phyloP scores from a whole-genome alignment of 2,888 invertebrate species.

The Melanchra persicariae region DNA sequence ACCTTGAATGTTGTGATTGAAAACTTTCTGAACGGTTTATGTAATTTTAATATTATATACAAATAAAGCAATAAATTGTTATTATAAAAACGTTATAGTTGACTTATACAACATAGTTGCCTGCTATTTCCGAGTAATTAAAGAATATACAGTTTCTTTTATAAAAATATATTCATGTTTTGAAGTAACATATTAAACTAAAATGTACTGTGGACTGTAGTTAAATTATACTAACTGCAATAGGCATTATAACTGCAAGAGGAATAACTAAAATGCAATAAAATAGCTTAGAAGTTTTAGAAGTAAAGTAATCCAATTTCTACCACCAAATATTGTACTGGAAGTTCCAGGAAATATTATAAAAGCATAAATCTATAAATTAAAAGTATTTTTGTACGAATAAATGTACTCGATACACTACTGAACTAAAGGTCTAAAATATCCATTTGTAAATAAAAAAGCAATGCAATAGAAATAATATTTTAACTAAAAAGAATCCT shows the following conservation, averaged over 20 bases:
- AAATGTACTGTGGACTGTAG: not conserved
- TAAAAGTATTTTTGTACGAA: slow-evolving; percentile 52
- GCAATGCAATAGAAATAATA: slow-evolving; percentile 37
- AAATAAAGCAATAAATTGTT: slow-evolving; percentile 32
- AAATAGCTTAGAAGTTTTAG: slow-evolving; percentile 15
- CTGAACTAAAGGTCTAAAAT: not conserved
- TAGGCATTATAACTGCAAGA: not conserved
- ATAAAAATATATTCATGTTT: not conserved
- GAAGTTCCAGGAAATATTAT: not conserved
- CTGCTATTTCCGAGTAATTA: not conserved
- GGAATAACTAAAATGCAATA: not conserved
- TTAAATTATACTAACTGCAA: not conserved
- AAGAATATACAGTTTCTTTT: not conserved
- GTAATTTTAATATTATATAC: slow-evolving; percentile 30
- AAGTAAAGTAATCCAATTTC: slow-evolving; percentile 22
- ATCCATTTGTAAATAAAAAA: slow-evolving; percentile 24
- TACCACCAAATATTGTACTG: slow-evolving; percentile 23
- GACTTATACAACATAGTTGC: slow-evolving; percentile 10
- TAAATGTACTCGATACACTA: slow-evolving; percentile 23
- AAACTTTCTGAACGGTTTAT: slow-evolving; percentile 19
- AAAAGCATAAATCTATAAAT: slow-evolving; percentile 40
- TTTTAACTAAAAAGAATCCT: slow-evolving; percentile 16
- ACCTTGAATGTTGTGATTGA: not conserved
- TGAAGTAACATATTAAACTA: not conserved
- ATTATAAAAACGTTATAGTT: not conserved